These are phyloP conservation scores for Cosmopolites sordidus DNA, from an alignment of 2,888 invertebrate genomes.

Conservation along the genomic window DNA sequence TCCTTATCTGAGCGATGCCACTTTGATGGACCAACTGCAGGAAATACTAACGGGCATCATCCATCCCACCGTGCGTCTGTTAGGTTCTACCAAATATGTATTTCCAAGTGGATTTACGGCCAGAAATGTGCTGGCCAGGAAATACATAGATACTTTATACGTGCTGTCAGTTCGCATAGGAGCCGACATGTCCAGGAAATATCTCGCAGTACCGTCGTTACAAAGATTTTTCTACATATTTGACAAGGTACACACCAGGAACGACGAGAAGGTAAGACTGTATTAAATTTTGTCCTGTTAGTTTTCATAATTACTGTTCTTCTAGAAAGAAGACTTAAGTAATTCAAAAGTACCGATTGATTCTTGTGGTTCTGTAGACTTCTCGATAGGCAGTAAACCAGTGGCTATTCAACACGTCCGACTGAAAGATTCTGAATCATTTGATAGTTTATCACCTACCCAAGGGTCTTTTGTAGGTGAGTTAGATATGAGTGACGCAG, in stretches of 20 bases:
- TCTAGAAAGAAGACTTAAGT: background rate
- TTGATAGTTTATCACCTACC: slow-evolving; percentile 58
- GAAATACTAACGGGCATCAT: slow-evolving; percentile 83
- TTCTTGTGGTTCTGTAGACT: slow-evolving; percentile 44
- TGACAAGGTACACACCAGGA: slow-evolving; percentile 63
- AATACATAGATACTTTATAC: slow-evolving; percentile 77
- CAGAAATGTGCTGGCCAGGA: slow-evolving; percentile 71
- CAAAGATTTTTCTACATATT: slow-evolving; percentile 77
- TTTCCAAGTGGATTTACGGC: slow-evolving; percentile 80
- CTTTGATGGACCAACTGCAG: slow-evolving; percentile 84
- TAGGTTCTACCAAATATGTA: slow-evolving; percentile 71
- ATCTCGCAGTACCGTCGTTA: slow-evolving; percentile 66
- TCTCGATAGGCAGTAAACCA: slow-evolving; percentile 57
- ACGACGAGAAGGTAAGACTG: slow-evolving; percentile 17
- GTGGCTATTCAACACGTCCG: slow-evolving; percentile 47
- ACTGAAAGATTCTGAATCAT: slow-evolving; percentile 51
- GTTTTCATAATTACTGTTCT: background rate
- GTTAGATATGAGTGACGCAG: no score
- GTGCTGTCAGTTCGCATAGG: slow-evolving; percentile 74
- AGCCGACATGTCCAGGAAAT: slow-evolving; percentile 70
- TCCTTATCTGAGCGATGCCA: slow-evolving; percentile 76
- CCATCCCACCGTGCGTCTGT: slow-evolving; percentile 73
- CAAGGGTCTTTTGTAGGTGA: slow-evolving; percentile 5
- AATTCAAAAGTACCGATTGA: background rate
- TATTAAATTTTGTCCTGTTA: slow-evolving; percentile 9